Base-by-base conservation (phyloP, 2,888 invertebrate species). In the Apodemia duryi region DNA sequence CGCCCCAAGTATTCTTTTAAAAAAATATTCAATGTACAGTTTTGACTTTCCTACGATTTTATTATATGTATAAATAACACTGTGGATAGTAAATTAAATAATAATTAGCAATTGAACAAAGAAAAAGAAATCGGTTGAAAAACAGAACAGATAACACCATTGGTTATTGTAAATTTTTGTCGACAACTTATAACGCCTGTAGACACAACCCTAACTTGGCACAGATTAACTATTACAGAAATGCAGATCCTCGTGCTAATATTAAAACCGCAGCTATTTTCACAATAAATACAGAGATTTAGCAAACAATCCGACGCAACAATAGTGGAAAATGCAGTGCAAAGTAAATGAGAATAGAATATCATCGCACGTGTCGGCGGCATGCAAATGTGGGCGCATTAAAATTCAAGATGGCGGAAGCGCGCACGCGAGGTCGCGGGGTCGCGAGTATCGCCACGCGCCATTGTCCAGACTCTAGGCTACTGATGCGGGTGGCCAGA, bases 391-490 rank as follows among this genome's bases (percentile, higher is more conserved):
- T 67, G 77, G 72, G 80, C 82, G 82, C 89, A 90, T 90, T 89
- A 84, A 86, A 88, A 90, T 90, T 84, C 88, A 86, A 87, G 87
- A 89, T 88, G 88, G 89, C 88, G 89, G 90, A 88, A 88, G 89
- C 89, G 83, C 85, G 86, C 89, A 88, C 90, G 90, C 88, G 88
- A 89, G 91, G 90, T 91, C 91, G 85, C 74, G 76, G 78, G 89
- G 91, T 88, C 89, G 85, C 78, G 77, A 72, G 57, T 57, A 57
- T 77, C 84, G 86, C 88, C 89, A 88, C 89, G 90, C 89, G 90
- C 91, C 87, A 88, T 89, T 89, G 89, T 88, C 75, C 74, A 68
- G 68, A 68, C 69, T 67, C 82, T 82, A 74, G 74, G 80, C 83
- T 80, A 81, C 82, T 69, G 79, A 76, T 68, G 70, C 82, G 69